phyloP scores from a whole-genome alignment of 2,113 vertebrate species.

The Callipepla californica region DNA sequence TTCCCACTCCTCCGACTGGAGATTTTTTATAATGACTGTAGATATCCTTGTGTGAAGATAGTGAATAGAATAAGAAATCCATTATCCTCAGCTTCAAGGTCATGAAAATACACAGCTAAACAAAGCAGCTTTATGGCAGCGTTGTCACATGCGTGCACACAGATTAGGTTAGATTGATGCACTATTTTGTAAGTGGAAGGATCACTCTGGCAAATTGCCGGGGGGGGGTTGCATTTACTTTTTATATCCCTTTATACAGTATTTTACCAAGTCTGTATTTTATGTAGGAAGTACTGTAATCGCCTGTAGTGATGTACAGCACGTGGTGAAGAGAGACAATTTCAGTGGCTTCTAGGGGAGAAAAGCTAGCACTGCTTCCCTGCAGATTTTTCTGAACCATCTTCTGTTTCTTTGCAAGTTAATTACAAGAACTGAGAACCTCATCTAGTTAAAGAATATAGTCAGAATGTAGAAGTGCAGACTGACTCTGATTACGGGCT shows the following conservation, averaged over 20 bases:
- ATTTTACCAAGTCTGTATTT: background rate
- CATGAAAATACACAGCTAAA: slow-evolving; percentile 22
- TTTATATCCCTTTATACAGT: background rate
- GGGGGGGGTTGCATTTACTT: background rate
- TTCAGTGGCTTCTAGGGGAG: slow-evolving; percentile 42
- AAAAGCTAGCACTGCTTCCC: slow-evolving; percentile 38
- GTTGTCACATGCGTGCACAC: background rate
- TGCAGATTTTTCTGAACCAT: slow-evolving; percentile 55
- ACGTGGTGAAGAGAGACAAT: slow-evolving; percentile 20
- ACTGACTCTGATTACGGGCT: slow-evolving; percentile 63
- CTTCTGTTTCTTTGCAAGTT: slow-evolving; percentile 55
- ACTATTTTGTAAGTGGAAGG: background rate
- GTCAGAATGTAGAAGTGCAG: slow-evolving; percentile 51
- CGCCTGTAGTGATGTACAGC: background rate
- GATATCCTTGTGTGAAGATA: slow-evolving; percentile 51
- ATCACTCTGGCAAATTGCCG: background rate
- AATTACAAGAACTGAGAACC: slow-evolving; percentile 38
- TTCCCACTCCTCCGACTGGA: slow-evolving; percentile 49
- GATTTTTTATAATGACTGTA: slow-evolving; percentile 74
- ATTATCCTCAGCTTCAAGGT: slow-evolving; percentile 59
- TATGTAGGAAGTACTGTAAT: slow-evolving; percentile 30
- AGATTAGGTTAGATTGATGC: background rate
- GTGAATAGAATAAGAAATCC: slow-evolving; percentile 55
- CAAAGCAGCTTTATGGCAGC: slow-evolving; percentile 2
- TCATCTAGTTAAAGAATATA: slow-evolving; percentile 25